Percentiles rank a stretch among this genome's conserved stretches.
These are phyloP conservation scores for Asteroscopus sphinx DNA, from an alignment of 2,888 invertebrate genomes.

Conservation along the genomic window DNA sequence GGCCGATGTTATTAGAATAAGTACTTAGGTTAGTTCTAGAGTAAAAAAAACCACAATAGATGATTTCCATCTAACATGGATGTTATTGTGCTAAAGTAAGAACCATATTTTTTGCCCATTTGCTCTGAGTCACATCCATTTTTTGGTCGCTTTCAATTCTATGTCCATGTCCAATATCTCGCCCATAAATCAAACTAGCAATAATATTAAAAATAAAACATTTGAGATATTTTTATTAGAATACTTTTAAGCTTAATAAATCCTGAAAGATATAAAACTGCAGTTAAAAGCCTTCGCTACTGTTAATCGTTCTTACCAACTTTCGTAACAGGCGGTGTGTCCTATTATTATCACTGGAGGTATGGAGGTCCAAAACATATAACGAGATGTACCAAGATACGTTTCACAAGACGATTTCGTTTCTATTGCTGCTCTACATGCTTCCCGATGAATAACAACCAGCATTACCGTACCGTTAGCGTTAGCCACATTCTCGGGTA, in stretches of 20 bases:
- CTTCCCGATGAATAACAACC: slow-evolving; percentile 63
- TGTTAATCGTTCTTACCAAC: not conserved
- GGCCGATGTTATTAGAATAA: slow-evolving; percentile 5
- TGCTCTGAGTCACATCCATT: slow-evolving; percentile 2
- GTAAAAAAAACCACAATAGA: slow-evolving; percentile 31
- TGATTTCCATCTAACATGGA: slow-evolving; percentile 13
- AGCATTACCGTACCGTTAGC: slow-evolving; percentile 70
- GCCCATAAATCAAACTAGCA: no score
- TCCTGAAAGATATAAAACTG: not conserved
- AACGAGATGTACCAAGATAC: slow-evolving; percentile 36
- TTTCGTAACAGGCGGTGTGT: slow-evolving; percentile 19
- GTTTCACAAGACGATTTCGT: slow-evolving; percentile 52
- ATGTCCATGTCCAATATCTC: not conserved
- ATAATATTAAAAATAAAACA: no score
- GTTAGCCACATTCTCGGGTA: slow-evolving; percentile 62
- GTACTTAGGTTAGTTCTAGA: not conserved
- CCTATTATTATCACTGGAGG: slow-evolving; percentile 41
- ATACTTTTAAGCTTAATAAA: no score
- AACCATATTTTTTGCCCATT: not conserved
- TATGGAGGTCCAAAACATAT: slow-evolving; percentile 28
- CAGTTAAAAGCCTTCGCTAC: not conserved
- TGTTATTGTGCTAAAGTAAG: slow-evolving; percentile 8
- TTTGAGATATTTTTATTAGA: no score
- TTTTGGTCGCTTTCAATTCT: not conserved
- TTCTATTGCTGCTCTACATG: slow-evolving; percentile 65